These are phyloP conservation scores for Otolemur garnettii DNA, from an alignment of 2,113 vertebrate species.

Conservation along the genomic window DNA sequence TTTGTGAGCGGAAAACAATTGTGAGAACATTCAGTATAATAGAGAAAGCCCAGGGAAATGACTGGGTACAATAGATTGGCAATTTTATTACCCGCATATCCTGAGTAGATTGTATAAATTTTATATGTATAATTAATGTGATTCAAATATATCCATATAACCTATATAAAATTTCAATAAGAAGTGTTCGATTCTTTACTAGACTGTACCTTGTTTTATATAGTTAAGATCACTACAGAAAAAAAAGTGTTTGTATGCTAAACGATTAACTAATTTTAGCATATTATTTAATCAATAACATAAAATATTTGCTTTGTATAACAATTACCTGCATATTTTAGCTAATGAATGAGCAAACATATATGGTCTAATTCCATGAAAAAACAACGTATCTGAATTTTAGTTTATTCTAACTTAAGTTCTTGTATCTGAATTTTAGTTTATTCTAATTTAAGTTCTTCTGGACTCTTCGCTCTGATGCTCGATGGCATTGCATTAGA, in stretches of 20 bases:
- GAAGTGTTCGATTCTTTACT: background rate
- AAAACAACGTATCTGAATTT: background rate
- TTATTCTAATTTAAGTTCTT: background rate
- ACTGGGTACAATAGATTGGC: slow-evolving; percentile 49
- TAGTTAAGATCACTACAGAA: background rate
- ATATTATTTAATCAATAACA: background rate
- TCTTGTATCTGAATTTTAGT: background rate
- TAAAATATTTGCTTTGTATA: background rate
- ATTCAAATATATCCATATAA: background rate
- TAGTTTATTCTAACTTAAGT: background rate
- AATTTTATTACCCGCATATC: background rate
- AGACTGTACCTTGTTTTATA: background rate
- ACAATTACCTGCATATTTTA: background rate
- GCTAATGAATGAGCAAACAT: background rate
- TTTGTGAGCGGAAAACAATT: slow-evolving; percentile 10
- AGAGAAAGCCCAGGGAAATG: background rate
- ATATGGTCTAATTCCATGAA: background rate
- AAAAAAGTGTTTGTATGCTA: background rate
- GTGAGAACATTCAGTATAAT: background rate
- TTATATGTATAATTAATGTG: background rate
- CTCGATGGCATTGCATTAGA: background rate
- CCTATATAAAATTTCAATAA: background rate
- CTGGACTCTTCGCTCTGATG: background rate
- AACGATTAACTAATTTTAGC: background rate
- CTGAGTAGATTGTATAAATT: background rate